Percentiles rank a stretch among this genome's conserved stretches.
Evolutionary conservation across 2,797 vertebrate species (phyloP).

Genomic region (Varecia variegata): DNA sequence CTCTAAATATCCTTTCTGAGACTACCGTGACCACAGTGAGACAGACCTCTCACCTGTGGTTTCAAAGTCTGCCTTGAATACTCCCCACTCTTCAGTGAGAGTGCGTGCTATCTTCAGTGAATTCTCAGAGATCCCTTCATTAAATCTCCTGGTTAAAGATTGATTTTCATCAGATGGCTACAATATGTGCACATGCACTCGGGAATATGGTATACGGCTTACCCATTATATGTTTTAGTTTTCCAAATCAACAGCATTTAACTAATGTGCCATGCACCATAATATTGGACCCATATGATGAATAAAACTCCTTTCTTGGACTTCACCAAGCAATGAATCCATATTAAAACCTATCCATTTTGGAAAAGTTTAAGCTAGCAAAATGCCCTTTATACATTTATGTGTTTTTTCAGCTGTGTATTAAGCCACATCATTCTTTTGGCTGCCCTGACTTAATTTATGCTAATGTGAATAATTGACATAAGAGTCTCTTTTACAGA

Average conservation of each 20-base stretch:
- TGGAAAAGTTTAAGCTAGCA: slow-evolving; percentile 45
- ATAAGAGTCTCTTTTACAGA: neutral
- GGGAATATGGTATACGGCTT: neutral
- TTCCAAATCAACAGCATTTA: slow-evolving; percentile 52
- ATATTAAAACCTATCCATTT: slow-evolving; percentile 55
- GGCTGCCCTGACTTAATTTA: slow-evolving; percentile 34
- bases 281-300: slow-evolving; percentile 37
- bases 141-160: slow-evolving; percentile 34
- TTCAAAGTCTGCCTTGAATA: neutral
- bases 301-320: slow-evolving; percentile 42
- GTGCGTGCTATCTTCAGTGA: neutral
- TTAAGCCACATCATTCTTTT: slow-evolving; percentile 33
- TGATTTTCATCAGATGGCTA: slow-evolving; percentile 6
- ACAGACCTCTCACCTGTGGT: neutral
- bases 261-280: slow-evolving; percentile 8
- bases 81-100: neutral
- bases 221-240: slow-evolving; percentile 39
- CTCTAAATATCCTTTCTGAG: neutral
- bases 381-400: neutral
- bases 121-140: neutral
- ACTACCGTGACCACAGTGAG: neutral
- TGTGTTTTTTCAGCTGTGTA: slow-evolving; percentile 17
- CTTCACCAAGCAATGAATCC: slow-evolving; percentile 21
- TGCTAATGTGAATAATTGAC: slow-evolving; percentile 32
- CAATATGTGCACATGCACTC: neutral